Evolutionary conservation across 2,113 vertebrate genomes (phyloP).

Genomic region (Megatriorchis doriae): DNA sequence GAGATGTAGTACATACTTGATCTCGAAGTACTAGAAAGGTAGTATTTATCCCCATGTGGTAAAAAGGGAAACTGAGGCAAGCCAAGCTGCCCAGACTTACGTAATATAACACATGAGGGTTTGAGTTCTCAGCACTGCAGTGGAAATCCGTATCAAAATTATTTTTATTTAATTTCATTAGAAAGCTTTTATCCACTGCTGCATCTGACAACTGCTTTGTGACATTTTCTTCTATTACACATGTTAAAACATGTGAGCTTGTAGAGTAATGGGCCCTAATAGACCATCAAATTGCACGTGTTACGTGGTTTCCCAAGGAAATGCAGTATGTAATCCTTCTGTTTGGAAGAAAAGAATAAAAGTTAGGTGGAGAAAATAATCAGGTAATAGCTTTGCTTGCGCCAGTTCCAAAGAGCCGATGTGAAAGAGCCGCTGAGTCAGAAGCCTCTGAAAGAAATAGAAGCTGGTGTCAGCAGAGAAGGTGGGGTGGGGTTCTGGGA

Average conservation of each 20-base stretch:
- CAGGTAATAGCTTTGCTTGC: not conserved
- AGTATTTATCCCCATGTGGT: not conserved
- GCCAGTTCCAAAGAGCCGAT: not conserved
- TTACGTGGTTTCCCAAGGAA: not conserved
- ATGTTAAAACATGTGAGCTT: not conserved
- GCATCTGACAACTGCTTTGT: not conserved
- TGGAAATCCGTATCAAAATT: not conserved
- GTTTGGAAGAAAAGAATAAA: not conserved
- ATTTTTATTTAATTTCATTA: not conserved
- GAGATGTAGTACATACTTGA: not conserved
- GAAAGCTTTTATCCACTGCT: not conserved
- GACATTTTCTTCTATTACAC: not conserved
- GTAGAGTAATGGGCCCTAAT: not conserved
- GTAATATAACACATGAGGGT: not conserved
- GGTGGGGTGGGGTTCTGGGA: not conserved
- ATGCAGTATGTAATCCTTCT: not conserved
- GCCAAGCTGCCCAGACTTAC: not conserved
- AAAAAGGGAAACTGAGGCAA: not conserved
- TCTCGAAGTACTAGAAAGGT: not conserved
- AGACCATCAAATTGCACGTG: fast-evolving
- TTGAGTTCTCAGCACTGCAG: not conserved
- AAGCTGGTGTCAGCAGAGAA: not conserved
- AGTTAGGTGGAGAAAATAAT: not conserved
- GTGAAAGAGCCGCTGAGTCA: not conserved
- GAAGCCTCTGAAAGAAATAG: not conserved